phyloP scores from a whole-genome alignment of 1,140 invertebrate species.

The Leptopilina clavipes region DNA sequence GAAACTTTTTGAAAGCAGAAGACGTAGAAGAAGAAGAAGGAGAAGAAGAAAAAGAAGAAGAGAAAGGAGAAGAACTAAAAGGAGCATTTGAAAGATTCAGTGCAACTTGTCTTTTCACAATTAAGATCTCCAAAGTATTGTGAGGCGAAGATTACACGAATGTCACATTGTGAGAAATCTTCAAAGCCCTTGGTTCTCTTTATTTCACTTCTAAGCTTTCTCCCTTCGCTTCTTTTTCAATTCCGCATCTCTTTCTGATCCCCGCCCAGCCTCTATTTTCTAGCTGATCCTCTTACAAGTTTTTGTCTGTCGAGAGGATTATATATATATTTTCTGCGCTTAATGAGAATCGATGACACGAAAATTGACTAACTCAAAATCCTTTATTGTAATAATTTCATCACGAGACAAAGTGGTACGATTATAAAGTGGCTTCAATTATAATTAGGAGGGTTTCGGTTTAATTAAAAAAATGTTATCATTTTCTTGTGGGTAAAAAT shows the following conservation, averaged over 20 bases:
- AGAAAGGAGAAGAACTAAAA: neutral
- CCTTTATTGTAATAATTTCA: too few relatives aligned
- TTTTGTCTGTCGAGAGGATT: neutral
- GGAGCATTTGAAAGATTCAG: neutral
- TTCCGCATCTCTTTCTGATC: neutral
- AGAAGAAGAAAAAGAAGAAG: too few relatives aligned
- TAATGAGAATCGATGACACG: neutral
- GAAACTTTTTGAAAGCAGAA: neutral
- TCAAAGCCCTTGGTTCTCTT: neutral
- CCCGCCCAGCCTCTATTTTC: neutral
- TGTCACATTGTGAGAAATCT: neutral
- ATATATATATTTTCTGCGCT: neutral
- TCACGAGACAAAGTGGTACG: too few relatives aligned
- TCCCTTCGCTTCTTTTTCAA: neutral
- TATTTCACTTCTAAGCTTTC: neutral
- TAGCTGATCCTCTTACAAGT: neutral
- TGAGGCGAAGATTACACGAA: constrained; percentile 9
- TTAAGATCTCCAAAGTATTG: neutral
- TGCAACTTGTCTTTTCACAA: constrained; percentile 16
- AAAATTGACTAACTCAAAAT: neutral
- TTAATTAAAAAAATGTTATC: too few relatives aligned
- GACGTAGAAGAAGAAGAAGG: neutral
- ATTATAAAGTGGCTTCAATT: too few relatives aligned
- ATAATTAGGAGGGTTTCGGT: too few relatives aligned
- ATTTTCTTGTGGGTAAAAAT: too few relatives aligned